phyloP scores from a whole-genome alignment of 2,888 invertebrate species.

The Chorisops tibialis region DNA sequence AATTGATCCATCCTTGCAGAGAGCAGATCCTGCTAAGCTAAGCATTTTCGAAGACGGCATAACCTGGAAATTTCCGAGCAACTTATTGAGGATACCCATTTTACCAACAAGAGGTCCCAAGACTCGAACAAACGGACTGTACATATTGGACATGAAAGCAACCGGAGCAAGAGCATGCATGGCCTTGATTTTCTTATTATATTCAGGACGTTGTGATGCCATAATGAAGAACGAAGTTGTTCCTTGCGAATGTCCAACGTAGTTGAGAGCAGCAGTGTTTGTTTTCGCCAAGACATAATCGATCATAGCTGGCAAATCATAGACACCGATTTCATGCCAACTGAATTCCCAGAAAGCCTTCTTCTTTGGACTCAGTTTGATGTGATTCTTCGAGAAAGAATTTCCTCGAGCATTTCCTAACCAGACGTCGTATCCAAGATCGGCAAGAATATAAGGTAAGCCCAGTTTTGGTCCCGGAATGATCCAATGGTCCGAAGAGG shows the following conservation, averaged over 20 bases:
- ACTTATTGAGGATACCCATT: slow-evolving; percentile 42
- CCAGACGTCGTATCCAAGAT: slow-evolving; percentile 75
- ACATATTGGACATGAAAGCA: slow-evolving; percentile 59
- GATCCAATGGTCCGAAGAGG: slow-evolving; percentile 71
- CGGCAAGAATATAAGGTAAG: slow-evolving; percentile 55
- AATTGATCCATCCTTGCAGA: slow-evolving; percentile 2
- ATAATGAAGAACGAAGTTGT: slow-evolving; percentile 59
- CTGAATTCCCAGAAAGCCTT: slow-evolving; percentile 62
- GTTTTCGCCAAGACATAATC: slow-evolving; percentile 60
- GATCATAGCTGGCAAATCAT: slow-evolving; percentile 79
- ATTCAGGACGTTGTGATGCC: slow-evolving; percentile 57
- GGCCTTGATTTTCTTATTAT: slow-evolving; percentile 60
- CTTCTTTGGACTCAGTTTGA: slow-evolving; percentile 54
- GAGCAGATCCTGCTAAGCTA: slow-evolving; percentile 43
- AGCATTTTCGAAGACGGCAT: slow-evolving; percentile 54
- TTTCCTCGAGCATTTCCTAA: slow-evolving; percentile 77
- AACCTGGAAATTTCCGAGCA: slow-evolving; percentile 57
- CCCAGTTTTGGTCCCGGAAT: slow-evolving; percentile 64
- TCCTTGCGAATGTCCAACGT: slow-evolving; percentile 56
- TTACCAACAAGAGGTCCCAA: slow-evolving; percentile 50
- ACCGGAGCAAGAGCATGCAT: slow-evolving; percentile 69
- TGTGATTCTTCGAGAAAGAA: slow-evolving; percentile 57
- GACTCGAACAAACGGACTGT: slow-evolving; percentile 52
- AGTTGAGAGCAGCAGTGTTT: slow-evolving; percentile 55
- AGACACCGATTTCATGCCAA: slow-evolving; percentile 69